phyloP scores from a whole-genome alignment of 2,113 vertebrate genomes.

The Octodon degus region DNA sequence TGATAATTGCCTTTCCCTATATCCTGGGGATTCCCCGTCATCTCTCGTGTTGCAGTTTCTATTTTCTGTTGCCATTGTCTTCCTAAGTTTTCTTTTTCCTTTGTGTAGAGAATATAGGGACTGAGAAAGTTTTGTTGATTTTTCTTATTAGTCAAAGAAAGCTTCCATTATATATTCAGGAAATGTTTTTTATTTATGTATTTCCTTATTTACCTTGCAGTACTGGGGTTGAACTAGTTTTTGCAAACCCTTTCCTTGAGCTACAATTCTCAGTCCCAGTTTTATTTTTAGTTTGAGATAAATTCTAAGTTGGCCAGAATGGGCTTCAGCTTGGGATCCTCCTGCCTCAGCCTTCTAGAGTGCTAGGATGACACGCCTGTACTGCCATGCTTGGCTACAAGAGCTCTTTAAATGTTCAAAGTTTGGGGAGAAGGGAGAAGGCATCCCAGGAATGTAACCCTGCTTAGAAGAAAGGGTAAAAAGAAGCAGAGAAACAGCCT shows the following conservation, averaged over 20 bases:
- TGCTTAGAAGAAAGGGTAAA: neutral
- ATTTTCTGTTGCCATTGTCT: neutral
- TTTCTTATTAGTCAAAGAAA: neutral
- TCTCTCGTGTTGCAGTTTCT: neutral
- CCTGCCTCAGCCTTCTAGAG: neutral
- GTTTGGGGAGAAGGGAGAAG: neutral
- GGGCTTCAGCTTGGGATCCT: neutral
- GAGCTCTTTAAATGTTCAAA: neutral
- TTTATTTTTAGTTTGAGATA: neutral
- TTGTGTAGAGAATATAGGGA: neutral
- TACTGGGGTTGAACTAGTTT: neutral
- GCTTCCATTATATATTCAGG: neutral
- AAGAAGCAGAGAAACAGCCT: neutral
- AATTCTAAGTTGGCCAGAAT: neutral
- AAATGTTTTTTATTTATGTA: neutral
- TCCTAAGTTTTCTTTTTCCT: constrained; percentile 1
- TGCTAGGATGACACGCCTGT: neutral
- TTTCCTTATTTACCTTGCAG: neutral
- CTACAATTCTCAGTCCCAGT: neutral
- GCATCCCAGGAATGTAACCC: neutral
- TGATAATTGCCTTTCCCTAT: neutral
- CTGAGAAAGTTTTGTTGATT: neutral
- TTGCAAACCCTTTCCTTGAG: neutral
- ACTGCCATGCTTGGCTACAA: neutral
- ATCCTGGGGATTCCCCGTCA: neutral